phyloP scores from a whole-genome alignment of 2,113 vertebrate species.

The Poecilia latipinna region DNA sequence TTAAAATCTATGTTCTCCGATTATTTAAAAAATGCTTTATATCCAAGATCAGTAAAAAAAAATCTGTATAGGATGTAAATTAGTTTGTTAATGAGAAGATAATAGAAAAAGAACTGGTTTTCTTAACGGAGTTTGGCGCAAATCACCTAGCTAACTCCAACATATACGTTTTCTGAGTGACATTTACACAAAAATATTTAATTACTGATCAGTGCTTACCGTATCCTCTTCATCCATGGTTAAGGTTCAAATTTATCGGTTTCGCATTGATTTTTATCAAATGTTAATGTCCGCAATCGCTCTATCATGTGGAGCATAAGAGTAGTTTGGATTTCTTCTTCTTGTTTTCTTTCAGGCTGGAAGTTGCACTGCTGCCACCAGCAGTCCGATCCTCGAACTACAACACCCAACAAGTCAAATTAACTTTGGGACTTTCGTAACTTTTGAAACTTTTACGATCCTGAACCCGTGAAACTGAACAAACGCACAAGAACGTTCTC shows the following conservation, averaged over 20 bases:
- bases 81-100: not conserved
- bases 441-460: not conserved
- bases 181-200: not conserved
- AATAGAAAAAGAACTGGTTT: not conserved
- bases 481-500: not conserved
- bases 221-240: conserved; percentile 58
- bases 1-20: not conserved
- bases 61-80: fast-evolving
- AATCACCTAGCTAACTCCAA: not conserved
- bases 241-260: too few relatives aligned
- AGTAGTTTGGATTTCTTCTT: not conserved
- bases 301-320: not conserved
- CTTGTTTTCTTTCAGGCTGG: not conserved
- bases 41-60: not conserved
- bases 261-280: not conserved
- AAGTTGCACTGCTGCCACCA: conserved; percentile 16
- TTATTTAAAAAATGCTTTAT: fast-evolving
- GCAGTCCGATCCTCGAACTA: not conserved
- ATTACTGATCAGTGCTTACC: conserved; percentile 12
- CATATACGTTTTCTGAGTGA: not conserved
- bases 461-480: not conserved
- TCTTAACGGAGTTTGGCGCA: not conserved
- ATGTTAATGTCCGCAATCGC: not conserved
- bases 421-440: not conserved
- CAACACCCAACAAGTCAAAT: not conserved